A percentile compares a stretch with the other conserved stretches of the same genome.
These are phyloP conservation scores for Bombus superbus DNA, from an alignment of 1,140 invertebrate genomes.

Conservation along the genomic window DNA sequence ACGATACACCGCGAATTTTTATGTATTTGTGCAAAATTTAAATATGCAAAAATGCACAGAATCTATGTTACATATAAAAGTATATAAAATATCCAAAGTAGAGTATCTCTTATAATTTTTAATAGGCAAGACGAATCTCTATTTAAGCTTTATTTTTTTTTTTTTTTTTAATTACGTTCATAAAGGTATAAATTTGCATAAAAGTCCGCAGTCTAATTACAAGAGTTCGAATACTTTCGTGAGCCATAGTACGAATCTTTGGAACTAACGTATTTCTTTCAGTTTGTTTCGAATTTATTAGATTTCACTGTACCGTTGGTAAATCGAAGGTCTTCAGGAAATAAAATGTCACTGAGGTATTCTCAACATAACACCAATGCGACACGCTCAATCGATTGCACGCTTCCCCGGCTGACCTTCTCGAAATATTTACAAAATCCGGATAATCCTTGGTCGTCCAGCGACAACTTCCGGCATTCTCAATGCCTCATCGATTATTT, in stretches of 20 bases:
- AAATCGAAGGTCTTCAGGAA: constrained; percentile 18
- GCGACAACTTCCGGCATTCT: constrained; percentile 4
- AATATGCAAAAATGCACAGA: too few species aligned
- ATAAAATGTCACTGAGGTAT: constrained; percentile 23
- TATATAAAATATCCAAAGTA: too few species aligned
- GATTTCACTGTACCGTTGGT: background rate
- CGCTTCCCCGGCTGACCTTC: constrained; percentile 44
- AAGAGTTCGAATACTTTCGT: background rate
- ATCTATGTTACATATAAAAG: too few species aligned
- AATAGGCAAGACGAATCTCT: too few species aligned
- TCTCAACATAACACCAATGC: background rate
- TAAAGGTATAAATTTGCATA: too few species aligned
- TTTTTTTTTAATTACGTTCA: too few species aligned
- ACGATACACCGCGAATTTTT: too few species aligned
- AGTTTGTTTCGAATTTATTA: background rate
- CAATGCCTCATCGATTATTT: constrained; percentile 34
- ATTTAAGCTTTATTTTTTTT: too few species aligned
- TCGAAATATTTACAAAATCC: constrained; percentile 6
- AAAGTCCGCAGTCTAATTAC: too few species aligned
- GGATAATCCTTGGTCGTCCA: background rate
- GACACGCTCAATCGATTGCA: constrained; percentile 28
- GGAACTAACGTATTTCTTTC: background rate
- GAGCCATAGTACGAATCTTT: background rate
- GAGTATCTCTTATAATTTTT: too few species aligned
- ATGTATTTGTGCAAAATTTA: too few species aligned